phyloP scores from a whole-genome alignment of 2,113 vertebrate genomes.

The Cololabis saira region DNA sequence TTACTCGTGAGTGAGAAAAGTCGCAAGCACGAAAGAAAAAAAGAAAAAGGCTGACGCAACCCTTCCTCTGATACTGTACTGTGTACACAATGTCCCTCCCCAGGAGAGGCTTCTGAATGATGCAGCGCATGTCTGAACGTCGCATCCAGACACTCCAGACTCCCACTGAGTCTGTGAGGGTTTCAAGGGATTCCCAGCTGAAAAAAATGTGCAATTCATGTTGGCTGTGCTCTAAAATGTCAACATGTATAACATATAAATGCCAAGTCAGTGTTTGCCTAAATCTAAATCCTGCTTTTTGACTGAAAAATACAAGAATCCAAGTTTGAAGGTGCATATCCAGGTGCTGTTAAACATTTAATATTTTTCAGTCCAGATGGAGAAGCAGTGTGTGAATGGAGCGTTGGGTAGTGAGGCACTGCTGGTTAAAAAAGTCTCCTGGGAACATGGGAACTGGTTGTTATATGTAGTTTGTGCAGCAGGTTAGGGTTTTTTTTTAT shows the following conservation, averaged over 20 bases:
- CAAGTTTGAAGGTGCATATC: too few relatives aligned
- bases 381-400: too few relatives aligned
- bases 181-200: slow-evolving; percentile 29
- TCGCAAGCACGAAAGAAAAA: slow-evolving; percentile 20
- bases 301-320: not conserved
- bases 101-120: slow-evolving; percentile 22
- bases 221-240: not conserved
- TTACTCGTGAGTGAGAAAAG: slow-evolving; percentile 26
- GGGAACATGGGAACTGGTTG: too few relatives aligned
- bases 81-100: slow-evolving; percentile 19
- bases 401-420: too few relatives aligned
- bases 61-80: slow-evolving; percentile 8
- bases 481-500: too few relatives aligned
- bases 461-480: too few relatives aligned
- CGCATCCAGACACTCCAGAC: slow-evolving; percentile 18
- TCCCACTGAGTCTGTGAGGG: slow-evolving; percentile 13
- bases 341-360: too few relatives aligned
- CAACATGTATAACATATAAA: not conserved
- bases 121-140: slow-evolving; percentile 16
- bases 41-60: slow-evolving; percentile 21
- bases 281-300: not conserved
- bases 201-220: slow-evolving; percentile 13
- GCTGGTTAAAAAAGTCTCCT: too few relatives aligned
- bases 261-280: not conserved
- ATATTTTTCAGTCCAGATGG: too few relatives aligned